Evolutionary conservation across 2,888 invertebrate species (phyloP).

Genomic region (Papilio elwesi): DNA sequence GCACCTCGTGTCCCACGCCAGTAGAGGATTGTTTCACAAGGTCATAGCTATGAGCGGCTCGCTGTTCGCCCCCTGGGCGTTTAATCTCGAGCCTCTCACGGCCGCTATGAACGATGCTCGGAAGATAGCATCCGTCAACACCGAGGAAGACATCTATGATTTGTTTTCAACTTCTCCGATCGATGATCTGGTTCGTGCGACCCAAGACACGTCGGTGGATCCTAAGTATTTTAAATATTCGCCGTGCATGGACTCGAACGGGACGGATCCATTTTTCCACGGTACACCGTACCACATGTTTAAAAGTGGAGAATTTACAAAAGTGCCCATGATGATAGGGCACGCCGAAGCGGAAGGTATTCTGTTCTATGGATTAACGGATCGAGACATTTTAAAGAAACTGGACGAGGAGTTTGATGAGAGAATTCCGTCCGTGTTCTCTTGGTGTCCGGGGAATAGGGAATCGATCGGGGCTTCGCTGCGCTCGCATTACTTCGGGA

Average conservation of each 20-base stretch:
- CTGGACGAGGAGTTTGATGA: slow-evolving; percentile 64
- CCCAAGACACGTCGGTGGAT: slow-evolving; percentile 63
- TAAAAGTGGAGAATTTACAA: slow-evolving; percentile 64
- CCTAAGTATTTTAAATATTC: slow-evolving; percentile 71
- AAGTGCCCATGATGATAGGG: slow-evolving; percentile 72
- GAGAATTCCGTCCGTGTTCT: slow-evolving; percentile 69
- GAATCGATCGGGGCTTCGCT: slow-evolving; percentile 60
- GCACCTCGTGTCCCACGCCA: slow-evolving; percentile 67
- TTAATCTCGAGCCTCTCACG: slow-evolving; percentile 61
- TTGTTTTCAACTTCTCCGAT: slow-evolving; percentile 58
- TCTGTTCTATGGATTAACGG: slow-evolving; percentile 68
- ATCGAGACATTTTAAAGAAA: slow-evolving; percentile 57
- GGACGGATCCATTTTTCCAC: slow-evolving; percentile 66
- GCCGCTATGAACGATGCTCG: slow-evolving; percentile 63
- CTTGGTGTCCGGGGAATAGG: slow-evolving; percentile 62
- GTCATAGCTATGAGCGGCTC: slow-evolving; percentile 71
- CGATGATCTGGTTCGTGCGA: slow-evolving; percentile 57
- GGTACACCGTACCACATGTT: slow-evolving; percentile 69
- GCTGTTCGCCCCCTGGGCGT: slow-evolving; percentile 70
- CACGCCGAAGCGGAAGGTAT: slow-evolving; percentile 67
- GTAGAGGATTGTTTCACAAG: slow-evolving; percentile 72
- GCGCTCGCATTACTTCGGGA: slow-evolving; percentile 67
- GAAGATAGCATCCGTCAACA: slow-evolving; percentile 57
- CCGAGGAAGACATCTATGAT: slow-evolving; percentile 57
- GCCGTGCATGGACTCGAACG: slow-evolving; percentile 68